Percentiles rank a stretch among this genome's conserved stretches.
Conservation (phyloP, 2,888 invertebrate genomes). For the Rhaphigaster nebulosa region DNA sequence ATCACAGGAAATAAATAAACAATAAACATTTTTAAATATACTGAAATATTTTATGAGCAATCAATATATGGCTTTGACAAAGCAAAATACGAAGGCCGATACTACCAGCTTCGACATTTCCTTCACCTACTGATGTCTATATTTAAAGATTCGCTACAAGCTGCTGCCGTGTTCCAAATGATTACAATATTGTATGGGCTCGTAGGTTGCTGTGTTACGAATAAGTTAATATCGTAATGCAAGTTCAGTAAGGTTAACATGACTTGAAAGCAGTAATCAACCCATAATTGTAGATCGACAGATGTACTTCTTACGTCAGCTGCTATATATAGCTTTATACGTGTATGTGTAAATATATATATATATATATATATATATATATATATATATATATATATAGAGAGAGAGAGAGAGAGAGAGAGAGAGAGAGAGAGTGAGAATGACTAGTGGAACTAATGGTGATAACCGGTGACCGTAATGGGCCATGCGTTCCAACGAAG, state of each 20-base stretch:
- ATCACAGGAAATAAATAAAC: too few species aligned
- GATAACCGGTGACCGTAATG: constrained; percentile 1
- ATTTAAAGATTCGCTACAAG: neutral
- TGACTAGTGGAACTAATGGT: neutral
- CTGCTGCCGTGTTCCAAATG: neutral
- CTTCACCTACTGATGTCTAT: neutral
- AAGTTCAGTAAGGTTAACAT: neutral
- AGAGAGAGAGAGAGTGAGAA: constrained; percentile 40
- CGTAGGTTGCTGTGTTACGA: neutral
- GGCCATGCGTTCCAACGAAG: neutral
- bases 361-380: constrained; percentile 49
- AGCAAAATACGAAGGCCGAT: neutral
- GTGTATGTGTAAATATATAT: constrained; percentile 25
- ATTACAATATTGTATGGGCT: neutral
- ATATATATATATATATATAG: constrained; percentile 51
- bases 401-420: constrained; percentile 47
- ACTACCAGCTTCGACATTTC: neutral
- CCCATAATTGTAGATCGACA: neutral
- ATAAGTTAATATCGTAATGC: neutral
- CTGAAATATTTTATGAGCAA: neutral
- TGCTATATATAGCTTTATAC: neutral
- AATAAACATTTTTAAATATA: neutral
- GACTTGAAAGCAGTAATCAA: neutral
- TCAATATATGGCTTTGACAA: neutral
- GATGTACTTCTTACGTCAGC: neutral